Conservation (phyloP, 2,888 invertebrate species). For the Tenthredo notha region DNA sequence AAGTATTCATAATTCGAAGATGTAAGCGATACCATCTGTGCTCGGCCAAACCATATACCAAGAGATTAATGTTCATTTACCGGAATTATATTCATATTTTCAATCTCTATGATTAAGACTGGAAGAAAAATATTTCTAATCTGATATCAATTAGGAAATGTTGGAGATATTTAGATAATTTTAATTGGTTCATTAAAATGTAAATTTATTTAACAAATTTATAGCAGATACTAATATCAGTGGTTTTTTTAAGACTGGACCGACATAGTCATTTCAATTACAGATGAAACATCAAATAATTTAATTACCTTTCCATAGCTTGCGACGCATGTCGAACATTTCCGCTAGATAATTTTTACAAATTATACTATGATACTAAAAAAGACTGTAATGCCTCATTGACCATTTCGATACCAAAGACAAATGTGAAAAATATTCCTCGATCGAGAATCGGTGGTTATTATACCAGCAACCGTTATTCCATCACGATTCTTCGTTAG, state of each 20-base stretch:
- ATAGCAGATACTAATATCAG: constrained; percentile 12
- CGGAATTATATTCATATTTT: constrained; percentile 14
- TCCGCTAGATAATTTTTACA: background rate
- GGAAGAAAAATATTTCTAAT: background rate
- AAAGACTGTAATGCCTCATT: background rate
- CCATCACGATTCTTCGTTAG: background rate
- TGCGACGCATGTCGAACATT: background rate
- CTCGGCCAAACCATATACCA: background rate
- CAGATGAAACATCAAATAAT: background rate
- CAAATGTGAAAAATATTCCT: background rate
- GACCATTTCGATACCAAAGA: background rate
- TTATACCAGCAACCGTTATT: background rate
- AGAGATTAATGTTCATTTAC: background rate
- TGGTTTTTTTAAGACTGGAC: constrained; percentile 4
- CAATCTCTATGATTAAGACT: background rate
- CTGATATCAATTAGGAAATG: constrained; percentile 42
- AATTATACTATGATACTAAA: constrained; percentile 6
- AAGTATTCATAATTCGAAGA: constrained; percentile 10
- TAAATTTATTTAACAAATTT: constrained; percentile 22
- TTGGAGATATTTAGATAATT: constrained; percentile 33
- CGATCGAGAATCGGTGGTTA: background rate
- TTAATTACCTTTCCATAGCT: background rate
- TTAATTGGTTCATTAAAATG: constrained; percentile 35
- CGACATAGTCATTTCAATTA: constrained; percentile 18
- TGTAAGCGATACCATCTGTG: background rate